Evolutionary conservation across 2,888 invertebrate species (phyloP).

Genomic region (Drosophila algonquin): DNA sequence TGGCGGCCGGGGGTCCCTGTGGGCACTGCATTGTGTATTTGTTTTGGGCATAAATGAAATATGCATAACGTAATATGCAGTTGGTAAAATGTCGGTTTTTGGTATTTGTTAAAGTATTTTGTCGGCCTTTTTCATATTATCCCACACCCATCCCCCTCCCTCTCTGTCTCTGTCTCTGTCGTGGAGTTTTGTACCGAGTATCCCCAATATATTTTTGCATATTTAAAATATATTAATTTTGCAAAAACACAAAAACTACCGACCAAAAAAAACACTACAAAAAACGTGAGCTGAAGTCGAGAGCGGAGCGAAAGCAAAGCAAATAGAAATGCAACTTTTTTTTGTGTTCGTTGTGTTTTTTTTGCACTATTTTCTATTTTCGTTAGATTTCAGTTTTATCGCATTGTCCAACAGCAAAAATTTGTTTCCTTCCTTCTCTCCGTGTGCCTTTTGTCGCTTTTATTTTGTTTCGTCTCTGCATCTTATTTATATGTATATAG

Average conservation of each 20-base stretch:
- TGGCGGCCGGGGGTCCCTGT: conserved; percentile 5
- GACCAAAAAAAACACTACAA: conserved; percentile 2
- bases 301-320: conserved; percentile 2
- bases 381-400: conserved; percentile 27
- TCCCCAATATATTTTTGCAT: conserved; percentile 39
- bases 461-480: neutral
- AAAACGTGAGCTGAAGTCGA: conserved; percentile 9
- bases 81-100: conserved; percentile 56
- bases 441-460: neutral
- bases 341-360: neutral
- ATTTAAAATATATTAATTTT: conserved; percentile 53
- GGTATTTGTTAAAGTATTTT: conserved; percentile 62
- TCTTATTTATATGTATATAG: neutral
- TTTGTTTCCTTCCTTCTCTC: neutral
- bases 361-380: conserved; percentile 9
- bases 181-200: conserved; percentile 1
- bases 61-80: conserved; percentile 62
- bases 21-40: conserved; percentile 26
- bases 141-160: too few species aligned
- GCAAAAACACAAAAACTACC: conserved; percentile 29
- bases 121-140: conserved; percentile 34
- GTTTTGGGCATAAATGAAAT: conserved; percentile 56
- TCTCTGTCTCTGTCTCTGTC: neutral
- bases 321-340: conserved; percentile 14
- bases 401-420: conserved; percentile 20